phyloP scores from a whole-genome alignment of 2,113 vertebrate genomes.

The Mastomys natalensis region DNA sequence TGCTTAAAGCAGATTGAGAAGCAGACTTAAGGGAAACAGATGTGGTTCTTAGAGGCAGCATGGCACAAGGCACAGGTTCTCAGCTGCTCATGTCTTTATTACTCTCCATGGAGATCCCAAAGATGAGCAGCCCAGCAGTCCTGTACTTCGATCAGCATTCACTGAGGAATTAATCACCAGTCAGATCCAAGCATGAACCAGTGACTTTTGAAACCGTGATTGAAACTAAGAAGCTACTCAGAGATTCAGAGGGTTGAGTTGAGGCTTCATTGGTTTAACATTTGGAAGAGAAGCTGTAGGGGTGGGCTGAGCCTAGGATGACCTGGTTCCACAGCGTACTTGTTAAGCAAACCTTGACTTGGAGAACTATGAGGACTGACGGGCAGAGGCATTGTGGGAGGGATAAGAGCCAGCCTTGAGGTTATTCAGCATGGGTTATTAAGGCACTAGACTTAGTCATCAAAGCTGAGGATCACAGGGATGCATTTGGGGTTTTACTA shows the following conservation, averaged over 20 bases:
- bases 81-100: neutral
- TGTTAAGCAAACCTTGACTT: neutral
- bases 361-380: neutral
- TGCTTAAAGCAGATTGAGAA: neutral
- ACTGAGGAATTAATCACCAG: neutral
- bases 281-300: neutral
- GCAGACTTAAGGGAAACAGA: neutral
- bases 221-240: neutral
- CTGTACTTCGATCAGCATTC: neutral
- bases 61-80: rapidly evolving
- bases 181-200: neutral
- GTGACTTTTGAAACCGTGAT: neutral
- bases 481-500: neutral
- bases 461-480: neutral
- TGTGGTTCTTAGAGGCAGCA: neutral
- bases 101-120: neutral
- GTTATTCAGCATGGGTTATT: neutral
- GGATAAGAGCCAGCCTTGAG: neutral
- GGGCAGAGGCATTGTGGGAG: neutral
- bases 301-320: neutral
- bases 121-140: neutral
- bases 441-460: neutral
- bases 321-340: neutral
- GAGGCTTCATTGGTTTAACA: neutral
- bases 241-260: neutral